Evolutionary conservation across 2,797 vertebrate genomes (phyloP).

Genomic region (Balearica regulorum): DNA sequence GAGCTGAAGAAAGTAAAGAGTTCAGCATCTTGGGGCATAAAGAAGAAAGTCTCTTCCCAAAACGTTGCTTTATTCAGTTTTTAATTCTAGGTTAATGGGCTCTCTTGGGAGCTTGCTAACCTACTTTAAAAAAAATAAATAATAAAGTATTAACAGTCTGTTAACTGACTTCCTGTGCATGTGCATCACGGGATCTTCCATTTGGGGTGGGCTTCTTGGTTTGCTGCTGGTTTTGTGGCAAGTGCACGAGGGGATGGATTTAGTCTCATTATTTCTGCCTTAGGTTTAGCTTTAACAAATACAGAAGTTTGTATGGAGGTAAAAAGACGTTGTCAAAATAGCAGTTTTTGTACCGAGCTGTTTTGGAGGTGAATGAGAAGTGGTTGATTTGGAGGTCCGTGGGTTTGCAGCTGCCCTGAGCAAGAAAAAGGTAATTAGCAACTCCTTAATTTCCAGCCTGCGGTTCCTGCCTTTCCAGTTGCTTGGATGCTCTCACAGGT

Average conservation of each 20-base stretch:
- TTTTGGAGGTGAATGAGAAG: not conserved
- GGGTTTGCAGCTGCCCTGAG: not conserved
- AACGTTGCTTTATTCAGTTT: conserved; percentile 20
- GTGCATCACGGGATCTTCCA: not conserved
- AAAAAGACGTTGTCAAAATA: not conserved
- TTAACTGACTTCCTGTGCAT: conserved; percentile 32
- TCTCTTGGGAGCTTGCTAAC: conserved; percentile 53
- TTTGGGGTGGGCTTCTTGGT: not conserved
- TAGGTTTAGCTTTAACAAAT: not conserved
- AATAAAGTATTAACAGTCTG: not conserved
- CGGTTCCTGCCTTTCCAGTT: not conserved
- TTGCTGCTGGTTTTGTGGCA: not conserved
- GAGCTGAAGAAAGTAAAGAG: not conserved
- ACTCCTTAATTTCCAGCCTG: not conserved
- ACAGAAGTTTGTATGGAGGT: not conserved
- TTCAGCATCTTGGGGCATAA: not conserved
- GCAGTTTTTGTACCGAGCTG: not conserved
- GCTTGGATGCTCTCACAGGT: not conserved
- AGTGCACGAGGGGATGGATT: not conserved
- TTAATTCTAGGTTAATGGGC: conserved; percentile 22
- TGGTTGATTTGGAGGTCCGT: not conserved
- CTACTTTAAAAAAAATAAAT: conserved; percentile 33
- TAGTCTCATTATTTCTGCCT: not conserved
- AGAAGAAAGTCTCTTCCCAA: conserved; percentile 25
- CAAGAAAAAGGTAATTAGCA: not conserved